Evolutionary conservation across 2,888 invertebrate species (phyloP).

Genomic region (Caenorhabditis imperialis): DNA sequence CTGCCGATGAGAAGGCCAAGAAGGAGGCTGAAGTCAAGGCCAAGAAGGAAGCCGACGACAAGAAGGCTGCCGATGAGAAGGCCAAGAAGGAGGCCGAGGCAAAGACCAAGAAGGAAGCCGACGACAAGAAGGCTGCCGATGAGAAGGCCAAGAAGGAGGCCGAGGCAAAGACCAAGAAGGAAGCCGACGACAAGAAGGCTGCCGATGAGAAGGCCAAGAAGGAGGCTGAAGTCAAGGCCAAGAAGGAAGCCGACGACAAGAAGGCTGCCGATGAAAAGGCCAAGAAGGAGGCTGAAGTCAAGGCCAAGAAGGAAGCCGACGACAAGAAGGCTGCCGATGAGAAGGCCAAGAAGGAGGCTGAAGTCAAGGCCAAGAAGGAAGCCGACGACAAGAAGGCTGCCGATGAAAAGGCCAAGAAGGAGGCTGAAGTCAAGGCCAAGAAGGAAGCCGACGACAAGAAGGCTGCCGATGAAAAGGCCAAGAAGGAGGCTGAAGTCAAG

Average conservation of each 20-base stretch:
- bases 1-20: conserved; percentile 3
- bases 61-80: conserved; percentile 10
- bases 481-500: conserved; percentile 9
- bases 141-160: conserved; percentile 6
- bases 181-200: conserved; percentile 16
- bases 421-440: conserved; percentile 4
- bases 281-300: conserved; percentile 5
- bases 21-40: conserved; percentile 10
- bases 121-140: not conserved
- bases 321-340: not conserved
- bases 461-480: conserved; percentile 4
- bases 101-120: conserved; percentile 11
- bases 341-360: conserved; percentile 4
- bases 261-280: conserved; percentile 6
- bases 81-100: conserved; percentile 2
- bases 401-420: conserved; percentile 9
- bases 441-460: conserved; percentile 9
- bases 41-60: conserved; percentile 16
- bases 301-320: conserved; percentile 12
- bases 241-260: conserved; percentile 19
- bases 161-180: conserved; percentile 9
- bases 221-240: conserved; percentile 7
- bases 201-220: conserved; percentile 7
- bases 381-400: conserved; percentile 18
- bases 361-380: conserved; percentile 10